A percentile compares a stretch with the other conserved stretches of the same genome.
phyloP scores from a whole-genome alignment of 2,888 invertebrate genomes.

The Mycalesis mineus region DNA sequence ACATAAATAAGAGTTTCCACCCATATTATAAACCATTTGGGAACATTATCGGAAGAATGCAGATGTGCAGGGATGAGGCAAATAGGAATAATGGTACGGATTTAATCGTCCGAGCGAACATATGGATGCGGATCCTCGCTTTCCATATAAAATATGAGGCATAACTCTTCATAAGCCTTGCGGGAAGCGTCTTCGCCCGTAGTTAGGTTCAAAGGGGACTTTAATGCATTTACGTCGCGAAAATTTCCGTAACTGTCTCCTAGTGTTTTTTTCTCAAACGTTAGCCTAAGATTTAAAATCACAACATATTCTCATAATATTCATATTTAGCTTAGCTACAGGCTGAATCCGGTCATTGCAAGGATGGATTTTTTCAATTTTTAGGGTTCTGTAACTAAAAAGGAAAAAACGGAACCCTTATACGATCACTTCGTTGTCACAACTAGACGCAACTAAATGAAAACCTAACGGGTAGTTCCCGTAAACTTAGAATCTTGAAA shows the following conservation, averaged over 20 bases:
- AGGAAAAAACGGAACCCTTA: too few relatives aligned
- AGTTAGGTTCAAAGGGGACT: not conserved
- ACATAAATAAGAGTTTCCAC: conserved; percentile 1
- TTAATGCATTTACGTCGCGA: not conserved
- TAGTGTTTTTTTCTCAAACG: too few relatives aligned
- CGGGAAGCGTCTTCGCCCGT: conserved; percentile 21
- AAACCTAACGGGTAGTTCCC: too few relatives aligned
- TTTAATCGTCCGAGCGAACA: conserved; percentile 46
- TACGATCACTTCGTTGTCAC: too few relatives aligned
- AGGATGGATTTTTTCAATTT: too few relatives aligned
- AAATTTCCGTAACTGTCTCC: not conserved
- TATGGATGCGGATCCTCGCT: conserved; percentile 40
- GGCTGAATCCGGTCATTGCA: too few relatives aligned
- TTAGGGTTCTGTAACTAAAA: too few relatives aligned
- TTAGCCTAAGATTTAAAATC: too few relatives aligned
- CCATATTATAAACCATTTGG: conserved; percentile 7
- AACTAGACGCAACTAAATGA: too few relatives aligned
- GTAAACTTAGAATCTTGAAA: too few relatives aligned
- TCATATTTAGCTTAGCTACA: too few relatives aligned
- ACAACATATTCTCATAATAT: too few relatives aligned
- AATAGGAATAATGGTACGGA: conserved; percentile 36
- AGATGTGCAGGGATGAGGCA: conserved; percentile 34
- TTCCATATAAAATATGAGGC: conserved; percentile 38
- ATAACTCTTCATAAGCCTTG: conserved; percentile 38
- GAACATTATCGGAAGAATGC: conserved; percentile 32